A percentile compares a stretch with the other conserved stretches of the same genome.
phyloP scores from a whole-genome alignment of 2,888 invertebrate genomes.

The Acleris sparsana region DNA sequence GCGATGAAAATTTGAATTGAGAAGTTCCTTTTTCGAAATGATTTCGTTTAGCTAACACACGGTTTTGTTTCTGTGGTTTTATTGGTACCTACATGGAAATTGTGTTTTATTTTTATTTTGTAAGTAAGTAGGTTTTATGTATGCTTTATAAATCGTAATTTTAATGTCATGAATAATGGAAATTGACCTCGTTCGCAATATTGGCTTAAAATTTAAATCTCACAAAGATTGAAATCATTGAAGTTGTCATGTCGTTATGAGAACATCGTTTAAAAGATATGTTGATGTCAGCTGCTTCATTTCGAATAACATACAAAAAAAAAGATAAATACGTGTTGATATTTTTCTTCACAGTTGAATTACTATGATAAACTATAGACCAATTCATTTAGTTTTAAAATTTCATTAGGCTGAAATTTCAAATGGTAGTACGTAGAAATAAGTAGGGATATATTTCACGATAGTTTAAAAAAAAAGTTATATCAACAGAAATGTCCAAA shows the following conservation, averaged over 20 bases:
- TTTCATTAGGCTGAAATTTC: no score
- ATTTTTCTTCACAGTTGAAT: no score
- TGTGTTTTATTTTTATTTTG: not conserved
- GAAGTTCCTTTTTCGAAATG: slow-evolving; percentile 38
- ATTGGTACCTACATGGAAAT: not conserved
- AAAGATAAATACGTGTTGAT: not conserved
- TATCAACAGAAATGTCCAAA: no score
- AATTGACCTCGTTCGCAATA: no score
- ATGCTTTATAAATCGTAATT: not conserved
- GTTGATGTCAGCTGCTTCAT: slow-evolving; percentile 13
- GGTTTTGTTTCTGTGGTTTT: slow-evolving; percentile 6
- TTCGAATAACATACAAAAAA: not conserved
- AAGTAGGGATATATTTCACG: no score
- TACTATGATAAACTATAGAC: no score
- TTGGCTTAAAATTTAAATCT: not conserved
- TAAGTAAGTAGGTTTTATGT: slow-evolving; percentile 1
- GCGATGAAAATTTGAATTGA: slow-evolving; percentile 40
- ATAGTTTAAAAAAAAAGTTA: no score
- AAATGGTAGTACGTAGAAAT: no score
- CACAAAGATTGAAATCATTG: not conserved
- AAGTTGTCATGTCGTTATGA: not conserved
- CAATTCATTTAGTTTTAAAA: no score
- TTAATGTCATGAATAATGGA: no score
- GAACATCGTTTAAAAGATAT: not conserved
- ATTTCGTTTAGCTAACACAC: slow-evolving; percentile 3